Conservation (phyloP, 2,888 invertebrate species). For the Craniophora ligustri region DNA sequence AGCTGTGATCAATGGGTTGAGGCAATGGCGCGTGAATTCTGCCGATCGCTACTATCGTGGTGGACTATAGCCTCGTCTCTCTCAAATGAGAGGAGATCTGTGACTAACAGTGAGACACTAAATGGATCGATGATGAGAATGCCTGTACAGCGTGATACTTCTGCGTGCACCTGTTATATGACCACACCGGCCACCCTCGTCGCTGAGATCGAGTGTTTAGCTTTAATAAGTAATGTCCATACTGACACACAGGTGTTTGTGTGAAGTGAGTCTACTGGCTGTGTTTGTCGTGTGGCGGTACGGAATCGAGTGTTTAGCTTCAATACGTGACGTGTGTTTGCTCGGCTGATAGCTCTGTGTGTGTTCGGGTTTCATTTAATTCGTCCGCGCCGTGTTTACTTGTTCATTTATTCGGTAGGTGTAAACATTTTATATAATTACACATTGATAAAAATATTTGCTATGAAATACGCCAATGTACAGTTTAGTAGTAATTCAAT, state of each 20-base stretch:
- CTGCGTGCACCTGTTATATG: not conserved
- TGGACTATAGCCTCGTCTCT: too few relatives aligned
- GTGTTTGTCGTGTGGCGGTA: not conserved
- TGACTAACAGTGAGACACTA: too few relatives aligned
- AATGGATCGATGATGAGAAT: too few relatives aligned
- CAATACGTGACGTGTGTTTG: conserved; percentile 34
- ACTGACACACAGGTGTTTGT: not conserved
- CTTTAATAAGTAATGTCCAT: conserved; percentile 36
- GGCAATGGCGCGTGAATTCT: too few relatives aligned
- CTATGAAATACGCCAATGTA: too few relatives aligned
- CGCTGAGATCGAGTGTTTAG: conserved; percentile 35
- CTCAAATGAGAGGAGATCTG: too few relatives aligned
- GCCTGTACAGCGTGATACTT: conserved; percentile 2
- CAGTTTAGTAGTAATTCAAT: too few relatives aligned
- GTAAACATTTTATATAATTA: not conserved
- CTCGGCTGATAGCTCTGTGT: conserved; percentile 5
- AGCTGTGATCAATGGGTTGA: too few relatives aligned
- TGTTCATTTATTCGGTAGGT: not conserved
- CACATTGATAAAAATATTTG: not conserved
- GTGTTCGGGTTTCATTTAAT: conserved; percentile 6
- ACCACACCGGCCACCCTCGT: not conserved
- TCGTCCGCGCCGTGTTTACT: not conserved
- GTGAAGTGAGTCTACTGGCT: conserved; percentile 2
- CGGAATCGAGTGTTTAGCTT: conserved; percentile 37
- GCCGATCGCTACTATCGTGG: too few relatives aligned